These are phyloP conservation scores for Monochamus saltuarius DNA, from an alignment of 1,140 invertebrate species.

Conservation along the genomic window DNA sequence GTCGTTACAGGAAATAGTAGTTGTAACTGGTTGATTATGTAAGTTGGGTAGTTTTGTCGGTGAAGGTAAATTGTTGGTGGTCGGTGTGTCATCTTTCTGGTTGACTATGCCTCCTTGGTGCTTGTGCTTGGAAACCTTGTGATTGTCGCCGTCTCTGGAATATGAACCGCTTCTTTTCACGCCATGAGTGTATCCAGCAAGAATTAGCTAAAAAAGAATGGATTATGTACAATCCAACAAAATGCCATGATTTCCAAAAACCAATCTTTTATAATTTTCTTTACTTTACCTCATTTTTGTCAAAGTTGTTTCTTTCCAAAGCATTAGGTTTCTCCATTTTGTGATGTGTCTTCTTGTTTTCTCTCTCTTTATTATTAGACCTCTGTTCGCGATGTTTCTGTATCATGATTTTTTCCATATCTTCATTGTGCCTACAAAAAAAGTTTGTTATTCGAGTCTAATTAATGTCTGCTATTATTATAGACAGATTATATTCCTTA, in stretches of 20 bases:
- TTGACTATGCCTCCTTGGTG: slow-evolving; percentile 36
- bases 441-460: not conserved
- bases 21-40: slow-evolving; percentile 10
- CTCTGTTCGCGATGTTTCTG: slow-evolving; percentile 67
- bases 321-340: slow-evolving; percentile 38
- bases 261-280: no score
- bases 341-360: slow-evolving; percentile 48
- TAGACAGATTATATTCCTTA: slow-evolving; percentile 24
- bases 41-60: slow-evolving; percentile 13
- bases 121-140: slow-evolving; percentile 58
- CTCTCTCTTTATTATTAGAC: slow-evolving; percentile 55
- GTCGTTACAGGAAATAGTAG: slow-evolving; percentile 14
- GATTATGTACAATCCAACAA: not conserved
- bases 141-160: slow-evolving; percentile 58
- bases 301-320: slow-evolving; percentile 22
- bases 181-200: slow-evolving; percentile 48
- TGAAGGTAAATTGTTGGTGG: slow-evolving; percentile 6
- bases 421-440: slow-evolving; percentile 66
- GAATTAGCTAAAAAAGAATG: slow-evolving; percentile 15
- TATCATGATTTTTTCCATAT: slow-evolving; percentile 77
- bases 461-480: not conserved
- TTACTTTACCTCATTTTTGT: slow-evolving; percentile 32
- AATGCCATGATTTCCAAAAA: no score
- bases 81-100: slow-evolving; percentile 22
- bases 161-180: slow-evolving; percentile 59